Conservation (phyloP, 2,797 vertebrate genomes). For the Myotis vivesi region DNA sequence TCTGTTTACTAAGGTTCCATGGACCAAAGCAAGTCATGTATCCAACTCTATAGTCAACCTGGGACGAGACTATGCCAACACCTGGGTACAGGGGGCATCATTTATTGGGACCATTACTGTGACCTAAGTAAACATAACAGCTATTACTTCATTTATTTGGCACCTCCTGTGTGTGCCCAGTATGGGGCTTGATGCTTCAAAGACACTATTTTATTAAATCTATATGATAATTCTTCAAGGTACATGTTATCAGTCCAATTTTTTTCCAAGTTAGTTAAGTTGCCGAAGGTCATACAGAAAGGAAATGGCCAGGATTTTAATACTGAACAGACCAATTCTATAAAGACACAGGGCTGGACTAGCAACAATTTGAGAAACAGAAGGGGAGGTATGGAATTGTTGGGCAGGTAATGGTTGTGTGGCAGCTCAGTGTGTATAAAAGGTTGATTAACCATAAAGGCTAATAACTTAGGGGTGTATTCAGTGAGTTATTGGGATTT, state of each 20-base stretch:
- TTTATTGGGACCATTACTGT: background rate
- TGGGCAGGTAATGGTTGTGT: background rate
- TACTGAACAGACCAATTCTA: background rate
- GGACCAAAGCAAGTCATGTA: background rate
- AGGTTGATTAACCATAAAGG: background rate
- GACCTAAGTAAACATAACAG: background rate
- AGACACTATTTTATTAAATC: background rate
- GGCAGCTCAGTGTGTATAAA: background rate
- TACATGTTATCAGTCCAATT: background rate
- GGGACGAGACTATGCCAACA: background rate
- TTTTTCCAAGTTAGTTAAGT: background rate
- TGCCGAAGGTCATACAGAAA: background rate
- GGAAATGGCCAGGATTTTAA: background rate
- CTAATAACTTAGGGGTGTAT: background rate
- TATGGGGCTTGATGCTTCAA: background rate
- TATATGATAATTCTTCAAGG: background rate
- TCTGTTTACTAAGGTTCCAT: background rate
- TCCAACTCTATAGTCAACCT: background rate
- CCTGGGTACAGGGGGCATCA: background rate
- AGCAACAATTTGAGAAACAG: background rate
- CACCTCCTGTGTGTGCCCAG: background rate
- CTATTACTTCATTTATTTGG: background rate
- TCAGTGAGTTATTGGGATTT: slow-evolving; percentile 1
- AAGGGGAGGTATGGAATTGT: background rate
- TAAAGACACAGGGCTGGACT: background rate